Base-by-base conservation (phyloP, 1,140 invertebrate genomes). In the Lineus longissimus region DNA sequence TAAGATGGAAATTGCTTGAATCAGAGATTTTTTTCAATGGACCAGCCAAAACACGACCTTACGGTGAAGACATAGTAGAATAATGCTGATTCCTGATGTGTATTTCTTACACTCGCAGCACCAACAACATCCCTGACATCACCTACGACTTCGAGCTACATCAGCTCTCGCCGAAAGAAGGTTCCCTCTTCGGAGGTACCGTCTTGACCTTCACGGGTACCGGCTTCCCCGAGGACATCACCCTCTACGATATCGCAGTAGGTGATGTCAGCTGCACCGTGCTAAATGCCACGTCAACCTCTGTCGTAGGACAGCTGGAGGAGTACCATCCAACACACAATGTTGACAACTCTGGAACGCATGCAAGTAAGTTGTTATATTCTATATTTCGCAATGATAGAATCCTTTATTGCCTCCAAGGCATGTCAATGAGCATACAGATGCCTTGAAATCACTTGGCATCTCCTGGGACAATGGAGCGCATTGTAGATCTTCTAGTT, bases 81-180 rank as follows among this genome's bases (percentile, higher is more conserved):
- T 7, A 36, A 7, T 36, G 33, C 33, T 7, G 4, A 4, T 15
- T 36, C 33, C 4, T 36, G 6, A 36, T 7, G 4, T 7, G 33
- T 36, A 36, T 15, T 4, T 51, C 47, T 36, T 27, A 51, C n/a
- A 6, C n/a, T 23, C n/a, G 6, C n/a, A 51, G 47, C 4, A 51
- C 47, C 25, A 51, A 51, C 47, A 51, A 51, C 47, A 51, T 51
- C n/a, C n/a, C 47, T 27, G 47, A 51, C 19, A 51, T 51, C n/a
- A 27, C 25, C 19, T 51, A 51, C n/a, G 25, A 23, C 47, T 51
- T 51, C n/a, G 19, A 51, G 25, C 9, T 51, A n/a, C 19, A 51
- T n/a, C 19, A 19, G n/a, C 19, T 51, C 6, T 23, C 19, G 19
- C 47, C 47, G 47, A 19, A 23, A n/a, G n/a, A 23, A 19, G 47